Conservation (phyloP, 2,888 invertebrate species). For the Melolontha melolontha region DNA sequence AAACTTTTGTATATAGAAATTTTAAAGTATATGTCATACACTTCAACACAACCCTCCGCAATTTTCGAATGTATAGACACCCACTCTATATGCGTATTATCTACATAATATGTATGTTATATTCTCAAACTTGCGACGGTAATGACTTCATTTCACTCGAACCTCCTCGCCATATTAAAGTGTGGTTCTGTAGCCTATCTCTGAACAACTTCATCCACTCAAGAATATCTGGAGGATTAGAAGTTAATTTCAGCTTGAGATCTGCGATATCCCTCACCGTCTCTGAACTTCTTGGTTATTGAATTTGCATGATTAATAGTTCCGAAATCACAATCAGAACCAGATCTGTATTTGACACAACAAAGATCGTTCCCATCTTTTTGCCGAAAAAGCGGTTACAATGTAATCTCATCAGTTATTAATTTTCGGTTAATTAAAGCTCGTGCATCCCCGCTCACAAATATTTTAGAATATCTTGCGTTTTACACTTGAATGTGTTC, state of each 20-base stretch:
- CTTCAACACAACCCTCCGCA: too few relatives aligned
- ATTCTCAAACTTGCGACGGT: neutral
- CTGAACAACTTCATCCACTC: constrained; percentile 29
- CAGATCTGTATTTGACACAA: constrained; percentile 18
- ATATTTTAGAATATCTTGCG: neutral
- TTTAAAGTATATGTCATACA: too few relatives aligned
- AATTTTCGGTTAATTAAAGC: constrained; percentile 7
- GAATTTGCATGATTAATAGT: constrained; percentile 33
- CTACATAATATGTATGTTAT: too few relatives aligned
- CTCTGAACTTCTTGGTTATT: constrained; percentile 21
- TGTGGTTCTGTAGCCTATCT: neutral
- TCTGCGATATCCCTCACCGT: constrained; percentile 9
- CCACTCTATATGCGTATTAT: too few relatives aligned
- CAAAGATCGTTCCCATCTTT: neutral
- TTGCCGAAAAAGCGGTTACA: constrained; percentile 1
- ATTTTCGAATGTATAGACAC: too few relatives aligned
- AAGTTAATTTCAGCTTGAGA: constrained; percentile 26
- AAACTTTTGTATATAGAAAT: too few relatives aligned
- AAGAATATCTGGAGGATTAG: constrained; percentile 31
- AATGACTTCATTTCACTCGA: neutral
- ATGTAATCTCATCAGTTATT: neutral
- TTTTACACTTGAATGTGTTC: too few relatives aligned
- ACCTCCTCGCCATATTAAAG: neutral
- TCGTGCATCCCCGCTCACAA: neutral
- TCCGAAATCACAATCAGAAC: constrained; percentile 7